Conservation (phyloP, 2,888 invertebrate genomes). For the Lithodes maja region DNA sequence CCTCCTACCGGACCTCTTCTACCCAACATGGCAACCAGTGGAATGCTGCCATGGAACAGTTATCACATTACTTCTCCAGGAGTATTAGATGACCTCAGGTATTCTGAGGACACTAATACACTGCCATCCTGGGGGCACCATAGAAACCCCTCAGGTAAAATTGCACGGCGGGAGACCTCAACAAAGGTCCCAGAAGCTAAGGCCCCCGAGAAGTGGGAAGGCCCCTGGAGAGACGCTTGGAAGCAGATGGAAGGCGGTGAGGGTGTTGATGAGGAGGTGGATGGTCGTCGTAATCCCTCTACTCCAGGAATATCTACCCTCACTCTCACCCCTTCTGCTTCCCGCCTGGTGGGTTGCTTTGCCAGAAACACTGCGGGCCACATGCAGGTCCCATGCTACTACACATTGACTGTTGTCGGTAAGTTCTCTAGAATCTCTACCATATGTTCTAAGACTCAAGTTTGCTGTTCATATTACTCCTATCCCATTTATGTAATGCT, state of each 20-base stretch:
- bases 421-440: conserved; percentile 18
- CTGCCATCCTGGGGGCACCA: not conserved
- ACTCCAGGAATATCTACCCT: conserved; percentile 36
- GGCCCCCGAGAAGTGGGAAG: conserved; percentile 1
- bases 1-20: not conserved
- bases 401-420: conserved; percentile 64
- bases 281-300: not conserved
- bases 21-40: not conserved
- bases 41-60: not conserved
- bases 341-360: conserved; percentile 59
- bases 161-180: not conserved
- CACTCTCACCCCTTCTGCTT: conserved; percentile 52
- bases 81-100: not conserved
- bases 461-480: no score
- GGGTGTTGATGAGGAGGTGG: conserved; percentile 31
- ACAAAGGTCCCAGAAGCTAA: not conserved
- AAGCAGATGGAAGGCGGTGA: conserved; percentile 5
- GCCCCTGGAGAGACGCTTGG: conserved; percentile 29
- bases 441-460: no score
- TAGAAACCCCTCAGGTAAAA: not conserved
- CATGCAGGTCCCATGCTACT: conserved; percentile 61
- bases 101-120: not conserved
- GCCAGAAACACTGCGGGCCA: conserved; percentile 64
- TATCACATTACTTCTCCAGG: not conserved
- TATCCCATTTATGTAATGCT: no score